Conservation (phyloP, 1,140 invertebrate genomes). For the Tenebrio molitor region DNA sequence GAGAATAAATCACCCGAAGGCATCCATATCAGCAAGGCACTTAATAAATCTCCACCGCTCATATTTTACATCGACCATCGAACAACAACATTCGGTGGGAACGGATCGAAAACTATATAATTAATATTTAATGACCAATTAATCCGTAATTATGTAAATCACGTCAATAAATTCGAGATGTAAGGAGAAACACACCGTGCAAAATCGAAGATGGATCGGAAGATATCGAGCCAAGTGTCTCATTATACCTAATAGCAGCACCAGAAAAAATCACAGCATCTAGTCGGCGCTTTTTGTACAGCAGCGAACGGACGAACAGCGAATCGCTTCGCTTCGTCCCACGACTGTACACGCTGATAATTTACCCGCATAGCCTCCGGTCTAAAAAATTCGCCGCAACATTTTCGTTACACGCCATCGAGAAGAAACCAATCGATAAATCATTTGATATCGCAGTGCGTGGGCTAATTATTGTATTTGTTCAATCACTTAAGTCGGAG, state of each 20-base stretch:
- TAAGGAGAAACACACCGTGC: conserved; percentile 15
- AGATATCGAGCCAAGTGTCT: too few species aligned
- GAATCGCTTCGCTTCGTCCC: too few species aligned
- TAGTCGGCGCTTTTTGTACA: too few species aligned
- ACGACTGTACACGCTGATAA: too few species aligned
- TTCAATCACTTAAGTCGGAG: not conserved
- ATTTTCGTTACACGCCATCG: too few species aligned
- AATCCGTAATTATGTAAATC: conserved; percentile 35
- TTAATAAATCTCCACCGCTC: conserved; percentile 16
- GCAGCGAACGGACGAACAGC: too few species aligned
- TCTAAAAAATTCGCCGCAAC: too few species aligned
- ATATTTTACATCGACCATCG: conserved; percentile 14
- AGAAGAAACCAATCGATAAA: not conserved
- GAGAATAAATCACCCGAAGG: conserved; percentile 3
- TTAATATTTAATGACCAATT: conserved; percentile 39
- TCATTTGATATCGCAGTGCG: conserved; percentile 1
- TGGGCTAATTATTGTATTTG: conserved; percentile 22
- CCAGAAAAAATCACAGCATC: too few species aligned
- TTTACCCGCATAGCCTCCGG: too few species aligned
- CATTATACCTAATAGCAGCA: too few species aligned
- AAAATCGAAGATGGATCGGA: conserved; percentile 18
- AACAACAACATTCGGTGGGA: conserved; percentile 11
- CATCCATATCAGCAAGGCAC: conserved; percentile 10
- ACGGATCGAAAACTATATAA: conserved; percentile 22
- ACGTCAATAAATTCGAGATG: conserved; percentile 21